phyloP scores from a whole-genome alignment of 1,140 invertebrate genomes.

The Lethrus apterus region DNA sequence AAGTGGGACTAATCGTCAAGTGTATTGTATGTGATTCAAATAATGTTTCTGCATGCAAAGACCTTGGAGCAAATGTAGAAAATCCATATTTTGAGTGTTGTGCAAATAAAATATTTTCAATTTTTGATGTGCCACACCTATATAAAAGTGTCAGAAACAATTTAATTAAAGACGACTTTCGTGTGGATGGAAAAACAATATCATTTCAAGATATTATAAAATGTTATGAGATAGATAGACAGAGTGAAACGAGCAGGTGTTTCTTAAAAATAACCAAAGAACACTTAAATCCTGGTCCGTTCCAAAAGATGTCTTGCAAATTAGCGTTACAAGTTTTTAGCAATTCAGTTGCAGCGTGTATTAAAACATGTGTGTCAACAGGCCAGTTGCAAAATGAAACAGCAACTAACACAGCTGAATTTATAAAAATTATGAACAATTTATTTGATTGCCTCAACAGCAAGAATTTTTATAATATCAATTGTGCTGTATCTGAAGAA shows the following conservation, averaged over 20 bases:
- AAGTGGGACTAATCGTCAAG: constrained; percentile 3
- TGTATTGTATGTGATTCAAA: constrained; percentile 9
- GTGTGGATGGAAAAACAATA: background rate
- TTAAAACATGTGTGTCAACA: background rate
- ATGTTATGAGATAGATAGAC: constrained; percentile 1
- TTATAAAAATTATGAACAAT: constrained; percentile 21
- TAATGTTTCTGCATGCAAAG: background rate
- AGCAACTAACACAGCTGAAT: constrained; percentile 15
- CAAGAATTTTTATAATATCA: constrained; percentile 5
- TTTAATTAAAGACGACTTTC: background rate
- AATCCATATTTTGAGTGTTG: constrained; percentile 6
- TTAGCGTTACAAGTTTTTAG: constrained; percentile 8
- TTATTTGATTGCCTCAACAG: constrained; percentile 22
- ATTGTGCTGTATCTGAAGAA: background rate
- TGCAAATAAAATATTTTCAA: background rate
- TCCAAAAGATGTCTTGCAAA: background rate
- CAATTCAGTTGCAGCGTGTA: background rate
- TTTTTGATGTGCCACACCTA: constrained; percentile 9
- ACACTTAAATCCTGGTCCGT: background rate
- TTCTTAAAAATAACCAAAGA: constrained; percentile 2
- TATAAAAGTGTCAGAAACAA: constrained; percentile 11
- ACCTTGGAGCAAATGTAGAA: background rate
- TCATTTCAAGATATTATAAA: constrained; percentile 5
- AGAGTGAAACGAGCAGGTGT: background rate
- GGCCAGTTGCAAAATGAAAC: background rate